Evolutionary conservation across 2,113 vertebrate species (phyloP), one percentile per base, ranked within the genome.

Genomic region (Hyperoodon ampullatus): DNA sequence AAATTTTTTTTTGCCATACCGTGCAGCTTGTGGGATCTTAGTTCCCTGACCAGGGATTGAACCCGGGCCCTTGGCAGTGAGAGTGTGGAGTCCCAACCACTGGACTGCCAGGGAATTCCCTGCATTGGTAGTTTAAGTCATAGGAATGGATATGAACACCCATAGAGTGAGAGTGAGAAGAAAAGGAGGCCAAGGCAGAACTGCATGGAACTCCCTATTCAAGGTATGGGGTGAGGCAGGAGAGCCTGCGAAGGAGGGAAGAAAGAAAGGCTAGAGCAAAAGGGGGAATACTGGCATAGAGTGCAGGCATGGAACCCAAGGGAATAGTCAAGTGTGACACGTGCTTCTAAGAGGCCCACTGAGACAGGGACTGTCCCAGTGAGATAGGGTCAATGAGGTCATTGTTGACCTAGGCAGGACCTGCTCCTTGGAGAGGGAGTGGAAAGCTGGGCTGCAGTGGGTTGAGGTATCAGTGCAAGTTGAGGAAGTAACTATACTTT

Each of bases 401-500:
- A 26, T 92, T 33, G 15, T 53, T 95, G 66, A 83, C 28, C 14
- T 85, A 84, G 55, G 35, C 71, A 65, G 84, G 77, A 78, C 33
- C 39, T 68, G 78, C 63, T 92, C 23, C 16, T 15, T 53, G 28
- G 39, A 50, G 50, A 83, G 63, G 3, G 19, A 23, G 6, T 94
- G 9, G 81, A 83, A 75, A 90, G 50, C 63, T 70, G 92, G 74
- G 68, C 42, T 65, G 35, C n/a, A 80, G 63, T 71, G 58, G 30
- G 5, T 90, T 83, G 65, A 23, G 30, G 24, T 47, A 23, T 15
- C 15, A 44, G 0, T 95, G 39, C 42, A 83, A 91, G 18, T 80
- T 96, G 68, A 91, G n/a, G 16, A 88, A 93, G 21, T 71, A 70
- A 50, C 23, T 84, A 10, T 55, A 82, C 55, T 93, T 94, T 85